Evolutionary conservation across 2,113 vertebrate genomes (phyloP).

Genomic region (Tragelaphus scriptus): DNA sequence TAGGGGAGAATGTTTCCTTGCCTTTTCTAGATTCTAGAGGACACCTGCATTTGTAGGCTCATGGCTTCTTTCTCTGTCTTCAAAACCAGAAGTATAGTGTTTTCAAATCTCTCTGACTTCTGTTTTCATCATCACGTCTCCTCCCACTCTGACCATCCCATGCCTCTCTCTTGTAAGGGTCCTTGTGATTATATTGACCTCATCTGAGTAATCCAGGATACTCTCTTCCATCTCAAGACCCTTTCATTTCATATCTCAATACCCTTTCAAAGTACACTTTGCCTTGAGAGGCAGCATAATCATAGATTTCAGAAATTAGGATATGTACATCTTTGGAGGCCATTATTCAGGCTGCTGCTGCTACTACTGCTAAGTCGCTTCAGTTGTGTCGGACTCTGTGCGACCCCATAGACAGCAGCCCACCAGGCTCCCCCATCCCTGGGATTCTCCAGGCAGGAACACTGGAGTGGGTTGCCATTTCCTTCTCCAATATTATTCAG

Average conservation of each 20-base stretch:
- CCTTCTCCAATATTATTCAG: background rate
- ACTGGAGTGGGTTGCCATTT: no score
- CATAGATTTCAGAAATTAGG: background rate
- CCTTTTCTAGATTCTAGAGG: background rate
- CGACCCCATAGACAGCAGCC: no score
- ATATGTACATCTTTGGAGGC: background rate
- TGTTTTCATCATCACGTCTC: background rate
- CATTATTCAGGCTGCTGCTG: background rate
- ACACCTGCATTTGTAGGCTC: background rate
- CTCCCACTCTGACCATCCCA: background rate
- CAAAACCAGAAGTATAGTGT: background rate
- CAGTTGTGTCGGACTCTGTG: no score
- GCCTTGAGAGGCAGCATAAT: background rate
- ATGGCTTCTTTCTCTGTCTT: background rate
- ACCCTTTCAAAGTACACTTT: background rate
- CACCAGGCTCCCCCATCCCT: no score
- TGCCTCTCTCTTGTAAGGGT: background rate
- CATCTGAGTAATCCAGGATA: background rate
- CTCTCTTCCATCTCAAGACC: background rate
- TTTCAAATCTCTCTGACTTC: slow-evolving; percentile 16
- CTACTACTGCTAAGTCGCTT: no score
- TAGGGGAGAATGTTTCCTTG: background rate
- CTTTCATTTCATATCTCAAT: background rate
- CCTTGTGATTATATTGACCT: background rate
- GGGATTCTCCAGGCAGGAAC: no score